A percentile compares a stretch with the other conserved stretches of the same genome.
Evolutionary conservation across 2,797 vertebrate species (phyloP).

Genomic region (Pantherophis alleghaniensis): DNA sequence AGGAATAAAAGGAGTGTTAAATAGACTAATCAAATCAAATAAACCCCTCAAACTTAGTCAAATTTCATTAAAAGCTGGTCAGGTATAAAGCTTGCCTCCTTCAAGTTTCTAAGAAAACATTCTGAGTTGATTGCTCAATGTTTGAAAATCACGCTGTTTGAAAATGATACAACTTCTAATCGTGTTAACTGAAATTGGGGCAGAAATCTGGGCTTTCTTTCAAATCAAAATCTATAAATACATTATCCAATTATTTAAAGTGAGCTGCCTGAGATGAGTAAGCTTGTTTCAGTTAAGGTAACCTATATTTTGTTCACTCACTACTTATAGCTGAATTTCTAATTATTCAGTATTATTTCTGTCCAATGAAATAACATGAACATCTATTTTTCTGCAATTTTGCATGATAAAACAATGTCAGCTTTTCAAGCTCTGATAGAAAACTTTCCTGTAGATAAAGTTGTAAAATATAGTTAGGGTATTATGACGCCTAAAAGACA

Average conservation of each 20-base stretch:
- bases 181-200: conserved; percentile 13
- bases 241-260: conserved; percentile 15
- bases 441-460: conserved; percentile 13
- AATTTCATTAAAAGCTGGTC: neutral
- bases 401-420: conserved; percentile 27
- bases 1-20: neutral
- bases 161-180: neutral
- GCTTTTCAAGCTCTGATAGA: conserved; percentile 28
- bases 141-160: neutral
- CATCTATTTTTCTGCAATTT: neutral
- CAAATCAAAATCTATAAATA: conserved; percentile 1
- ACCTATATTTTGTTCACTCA: conserved; percentile 39
- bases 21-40: conserved; percentile 1
- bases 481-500: neutral
- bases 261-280: neutral
- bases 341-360: neutral
- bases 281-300: conserved; percentile 7
- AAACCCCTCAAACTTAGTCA: neutral
- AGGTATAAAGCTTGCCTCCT: neutral
- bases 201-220: conserved; percentile 2
- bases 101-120: neutral
- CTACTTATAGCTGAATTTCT: conserved; percentile 25
- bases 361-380: conserved; percentile 12
- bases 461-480: neutral
- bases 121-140: neutral